Evolutionary conservation across 2,113 vertebrate genomes (phyloP), one percentile per base, ranked within the genome.

Genomic region (Apodemus speciosus): DNA sequence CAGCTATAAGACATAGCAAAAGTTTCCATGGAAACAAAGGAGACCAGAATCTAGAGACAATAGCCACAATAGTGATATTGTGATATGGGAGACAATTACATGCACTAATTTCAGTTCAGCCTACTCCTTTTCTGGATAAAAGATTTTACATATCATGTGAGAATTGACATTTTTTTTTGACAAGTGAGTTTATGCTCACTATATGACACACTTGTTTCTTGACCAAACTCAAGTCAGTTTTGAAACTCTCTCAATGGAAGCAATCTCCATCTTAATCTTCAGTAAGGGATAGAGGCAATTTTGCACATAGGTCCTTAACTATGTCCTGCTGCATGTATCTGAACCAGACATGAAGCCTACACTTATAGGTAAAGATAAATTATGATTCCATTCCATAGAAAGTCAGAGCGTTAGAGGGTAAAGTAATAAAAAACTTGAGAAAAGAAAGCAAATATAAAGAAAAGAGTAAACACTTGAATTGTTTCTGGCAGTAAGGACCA

Each of bases 161-260:
- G 60, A 89, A 58, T 76, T 89, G 75, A 71, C 9, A 4, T 25
- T 58, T 83, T 49, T 43, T 84, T 87, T 60, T 76, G 38, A 90
- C 56, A 85, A 93, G 85, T 43, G 58, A 64, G 75, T 43, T 60
- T 5, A 23, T 56, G 53, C 1, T 77, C 40, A 62, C 32, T 40
- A 23, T 92, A 85, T 56, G 53, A 72, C 68, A n/a, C 7, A 32
- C 13, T 95, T 92, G 13, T 90, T 88, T n/a, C 58, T 58, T 88
- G 69, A 66, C 9, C 38, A 46, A 66, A 1, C 5, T 85, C 14
- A 66, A 56, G 68, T 81, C 46, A 81, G 32, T 49, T 77, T 90
- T 81, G 81, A 68, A 51, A 30, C 51, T 68, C 66, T 46, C 25
- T 68, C 77, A 58, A 84, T 81, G 23, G 81, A 60, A 10, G 9